Evolutionary conservation across 2,888 invertebrate species (phyloP).

Genomic region (Miltochrista miniata): DNA sequence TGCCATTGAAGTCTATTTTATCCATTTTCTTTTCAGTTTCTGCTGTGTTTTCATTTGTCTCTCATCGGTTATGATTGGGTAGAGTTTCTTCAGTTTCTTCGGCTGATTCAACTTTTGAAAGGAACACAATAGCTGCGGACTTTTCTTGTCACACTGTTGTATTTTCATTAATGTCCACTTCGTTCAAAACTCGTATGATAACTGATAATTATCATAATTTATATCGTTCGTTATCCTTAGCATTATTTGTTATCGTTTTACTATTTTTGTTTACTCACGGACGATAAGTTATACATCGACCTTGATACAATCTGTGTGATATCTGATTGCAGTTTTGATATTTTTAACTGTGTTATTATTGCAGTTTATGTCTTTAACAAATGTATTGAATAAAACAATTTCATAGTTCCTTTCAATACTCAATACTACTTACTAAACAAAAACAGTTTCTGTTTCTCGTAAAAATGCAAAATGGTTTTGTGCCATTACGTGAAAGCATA

Average conservation of each 20-base stretch:
- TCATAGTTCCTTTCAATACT: no score
- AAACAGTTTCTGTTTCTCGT: no score
- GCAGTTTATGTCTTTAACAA: no score
- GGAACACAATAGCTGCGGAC: no score
- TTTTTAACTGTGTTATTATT: background rate
- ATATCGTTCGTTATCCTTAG: conserved; percentile 5
- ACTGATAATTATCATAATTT: conserved; percentile 7
- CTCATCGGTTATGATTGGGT: background rate
- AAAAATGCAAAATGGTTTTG: no score
- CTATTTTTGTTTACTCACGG: conserved; percentile 2
- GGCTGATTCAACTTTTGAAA: no score
- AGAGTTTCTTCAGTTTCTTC: background rate
- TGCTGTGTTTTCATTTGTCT: no score
- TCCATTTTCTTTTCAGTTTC: conserved; percentile 32
- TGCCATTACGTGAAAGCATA: conserved; percentile 16
- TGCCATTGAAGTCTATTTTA: conserved; percentile 44
- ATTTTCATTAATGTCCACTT: background rate
- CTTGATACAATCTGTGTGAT: conserved; percentile 2
- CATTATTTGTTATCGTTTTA: conserved; percentile 6
- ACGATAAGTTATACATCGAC: background rate
- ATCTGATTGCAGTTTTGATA: background rate
- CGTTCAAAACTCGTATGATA: background rate
- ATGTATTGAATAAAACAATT: no score
- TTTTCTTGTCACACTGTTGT: background rate
- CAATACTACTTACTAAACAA: no score